Conservation (phyloP, 2,113 vertebrate genomes). For the pig (Sus scrofa) region T2T-Sscrofa CM000817.6:160905001-160905500, state of each 20-base stretch:
- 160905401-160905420: background rate
- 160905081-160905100: too few species aligned
- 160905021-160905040: too few species aligned
- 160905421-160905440: background rate
- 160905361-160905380: background rate
- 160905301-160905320: background rate
- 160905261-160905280: background rate
- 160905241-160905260: background rate
- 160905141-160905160: background rate
- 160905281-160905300: background rate
- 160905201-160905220: background rate
- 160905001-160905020: too few species aligned
- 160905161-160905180: background rate
- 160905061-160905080: too few species aligned
- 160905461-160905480: slow-evolving; percentile 44
- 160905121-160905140: too few species aligned
- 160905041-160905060: too few species aligned
- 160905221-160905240: too few species aligned
- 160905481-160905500: slow-evolving; percentile 64
- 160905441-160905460: background rate
- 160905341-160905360: background rate
- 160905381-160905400: background rate
- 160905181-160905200: background rate
- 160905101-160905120: too few species aligned
- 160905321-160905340: background rate